Base-by-base conservation (phyloP, 2,113 vertebrate genomes). In the Psophia crepitans region DNA sequence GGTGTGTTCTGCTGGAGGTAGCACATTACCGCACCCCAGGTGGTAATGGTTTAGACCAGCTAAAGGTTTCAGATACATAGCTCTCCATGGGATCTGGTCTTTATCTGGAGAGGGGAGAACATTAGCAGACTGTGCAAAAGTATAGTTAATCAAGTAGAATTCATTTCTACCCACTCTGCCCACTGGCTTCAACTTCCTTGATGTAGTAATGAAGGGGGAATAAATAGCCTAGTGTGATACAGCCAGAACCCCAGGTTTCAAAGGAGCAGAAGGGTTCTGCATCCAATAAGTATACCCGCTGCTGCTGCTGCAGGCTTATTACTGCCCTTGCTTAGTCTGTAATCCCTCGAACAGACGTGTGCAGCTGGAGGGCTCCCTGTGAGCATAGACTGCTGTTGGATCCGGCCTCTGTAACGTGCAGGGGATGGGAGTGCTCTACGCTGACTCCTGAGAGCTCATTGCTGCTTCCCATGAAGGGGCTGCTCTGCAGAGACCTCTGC, bases 111-210 rank as follows among this genome's bases (percentile, higher is more conserved):
- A 68, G 69, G 17, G 21, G 9, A 60, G 33, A 82, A 68, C 39
- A 23, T 84, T 41, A 84, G 27, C 53, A 65, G 53, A 18, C 41
- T 79, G 74, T 65, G 54, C 48, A 71, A 94, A 91, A 91, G 10
- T 77, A 2, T 35, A 82, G 51, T 78, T 91, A 95, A 79, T 60
- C 65, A 65, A 87, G 58, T 22, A 69, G 63, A 82, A 63, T 61
- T 92, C 33, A 32, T 80, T 96, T 83, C 56, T 77, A 70, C 28
- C 23, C 33, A 16, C 53, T 76, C n/a, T 84, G 22, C 70, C 60
- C 49, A 69, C 32, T 77, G 78, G 39, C 43, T 76, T 82, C 13
- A 17, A 70, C 23, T 80, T 89, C 33, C 49, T 77, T 82, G 41
- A 57, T 54, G 75, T 81, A 63, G 32, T 81, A 77, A 63, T 75